These are phyloP conservation scores for Podotricha telesiphe DNA, from an alignment of 2,888 invertebrate genomes.

Conservation along the genomic window DNA sequence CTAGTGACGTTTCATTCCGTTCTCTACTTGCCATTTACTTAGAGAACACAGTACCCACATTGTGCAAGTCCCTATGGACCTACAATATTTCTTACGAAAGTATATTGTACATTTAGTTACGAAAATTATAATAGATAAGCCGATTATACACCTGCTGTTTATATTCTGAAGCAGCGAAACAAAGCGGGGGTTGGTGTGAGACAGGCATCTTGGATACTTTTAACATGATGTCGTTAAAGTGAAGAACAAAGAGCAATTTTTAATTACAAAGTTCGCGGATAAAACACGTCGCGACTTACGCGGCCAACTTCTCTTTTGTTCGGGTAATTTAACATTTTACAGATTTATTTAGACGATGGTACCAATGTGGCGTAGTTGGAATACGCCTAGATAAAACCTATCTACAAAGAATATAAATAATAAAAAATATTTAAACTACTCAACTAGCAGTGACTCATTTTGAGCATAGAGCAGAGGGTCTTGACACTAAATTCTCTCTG, in stretches of 20 bases:
- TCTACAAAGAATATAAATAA: too few relatives aligned
- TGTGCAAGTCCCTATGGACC: too few relatives aligned
- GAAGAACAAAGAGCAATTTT: conserved; percentile 46
- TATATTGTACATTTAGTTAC: background rate
- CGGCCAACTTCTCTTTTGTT: conserved; percentile 31
- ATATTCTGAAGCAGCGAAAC: conserved; percentile 33
- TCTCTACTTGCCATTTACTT: too few relatives aligned
- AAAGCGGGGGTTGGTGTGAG: conserved; percentile 31
- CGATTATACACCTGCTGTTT: background rate
- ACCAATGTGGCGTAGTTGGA: background rate
- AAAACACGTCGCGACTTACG: conserved; percentile 41
- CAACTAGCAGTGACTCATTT: too few relatives aligned
- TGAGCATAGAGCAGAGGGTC: too few relatives aligned
- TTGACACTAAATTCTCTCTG: too few relatives aligned
- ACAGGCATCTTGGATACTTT: conserved; percentile 38
- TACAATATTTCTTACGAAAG: background rate
- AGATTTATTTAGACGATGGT: conserved; percentile 18
- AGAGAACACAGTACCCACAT: too few relatives aligned
- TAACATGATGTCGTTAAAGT: conserved; percentile 43
- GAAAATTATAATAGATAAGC: conserved; percentile 4
- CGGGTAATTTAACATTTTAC: conserved; percentile 33
- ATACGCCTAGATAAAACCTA: too few relatives aligned
- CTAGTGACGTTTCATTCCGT: too few relatives aligned
- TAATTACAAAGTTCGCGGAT: conserved; percentile 46
- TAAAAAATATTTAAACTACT: too few relatives aligned